Evolutionary conservation across 1,140 invertebrate genomes (phyloP), one percentile per base, ranked within the genome.

Genomic region (Parasteatoda tepidariorum): DNA sequence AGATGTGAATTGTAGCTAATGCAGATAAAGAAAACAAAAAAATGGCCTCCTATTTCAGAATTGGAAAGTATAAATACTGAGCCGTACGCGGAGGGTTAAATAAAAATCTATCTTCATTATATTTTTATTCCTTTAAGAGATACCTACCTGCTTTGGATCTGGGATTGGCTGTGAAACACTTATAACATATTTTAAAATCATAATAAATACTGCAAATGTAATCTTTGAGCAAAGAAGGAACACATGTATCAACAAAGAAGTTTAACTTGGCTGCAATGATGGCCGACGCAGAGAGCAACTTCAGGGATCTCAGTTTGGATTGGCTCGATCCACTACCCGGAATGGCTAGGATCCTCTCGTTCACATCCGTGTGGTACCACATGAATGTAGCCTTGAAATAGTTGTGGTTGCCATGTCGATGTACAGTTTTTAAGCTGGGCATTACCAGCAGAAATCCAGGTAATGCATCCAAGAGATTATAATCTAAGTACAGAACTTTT

Each of bases 381-480:
- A 91, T 90, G 83, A 91, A 91, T 6, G 90, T 91, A 15, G 90
- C 89, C 84, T 91, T 91, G 85, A 91, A 91, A 85, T 91, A 91
- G 85, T 91, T 91, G 86, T 91, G 89, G 85, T 91, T 91, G 30
- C 90, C 91, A 88, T 91, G 90, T 24, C 91, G 88, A 88, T 91
- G 89, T 13, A 91, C 90, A 24, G 89, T 90, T 64, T 88, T 86
- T 13, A 91, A 86, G 67, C 87, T 87, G 9, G 87, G 84, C 88
- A 91, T 89, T 31, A 88, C 83, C 13, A 90, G 85, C 22, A 91
- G 85, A 83, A 91, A 90, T 7, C 90, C 90, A 33, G 91, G 91
- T 22, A 91, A 84, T 22, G 91, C 91, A 87, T 91, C 90, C 7
- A 91, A 86, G 9, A 89, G 87, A 75, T 91, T 91, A 85, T 91